Base-by-base conservation (phyloP, 1,140 invertebrate genomes). In the Palaemon carinicauda region DNA sequence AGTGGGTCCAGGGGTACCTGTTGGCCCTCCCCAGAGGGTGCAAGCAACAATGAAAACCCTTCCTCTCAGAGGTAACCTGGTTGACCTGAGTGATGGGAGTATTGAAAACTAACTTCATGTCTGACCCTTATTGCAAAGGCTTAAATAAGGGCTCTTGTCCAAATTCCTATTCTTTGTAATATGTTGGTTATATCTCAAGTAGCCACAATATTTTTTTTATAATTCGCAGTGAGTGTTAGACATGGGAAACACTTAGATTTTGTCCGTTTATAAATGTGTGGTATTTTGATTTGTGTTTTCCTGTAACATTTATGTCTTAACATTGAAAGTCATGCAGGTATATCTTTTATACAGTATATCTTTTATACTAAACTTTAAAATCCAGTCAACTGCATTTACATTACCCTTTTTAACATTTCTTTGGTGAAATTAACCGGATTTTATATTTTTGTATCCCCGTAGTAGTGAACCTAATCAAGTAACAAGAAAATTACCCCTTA, bases 11-110 rank as follows among this genome's bases (percentile, higher is more conserved):
- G 85, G 88, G 77, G 82, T 82, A 77, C 86, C 87, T n/a, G 81
- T 84, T 12, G 87, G 81, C 27, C 77, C 87, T 27, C 88, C 88
- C 29, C 82, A 86, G 81, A 80, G 87, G 73, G 88, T 89, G 29
- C 88, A 89, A 41, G 88, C 88, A 24, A 89, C 82, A 71, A 88
- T 89, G 80, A 89, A 82, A 87, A 82, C 73, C 19, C 80, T 89
- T 41, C 88, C 88, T 29, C 51, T 73, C 19, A 88, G 87, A 88
- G 87, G 87, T 88, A 88, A 88, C 82, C 60, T 53, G 50, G 52
- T 52, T 50, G 41, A n/a, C 29, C 50, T 19, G 24, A 51, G 27
- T 41, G 73, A 29, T 56, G 80, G n/a, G 80, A 52, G 52, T 50
- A 51, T 15, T 19, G 41, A 29, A 29, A 50, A 54, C 78, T 14